Evolutionary conservation across 2,113 vertebrate species (phyloP).

Genomic region (Gorsachius goisagi): DNA sequence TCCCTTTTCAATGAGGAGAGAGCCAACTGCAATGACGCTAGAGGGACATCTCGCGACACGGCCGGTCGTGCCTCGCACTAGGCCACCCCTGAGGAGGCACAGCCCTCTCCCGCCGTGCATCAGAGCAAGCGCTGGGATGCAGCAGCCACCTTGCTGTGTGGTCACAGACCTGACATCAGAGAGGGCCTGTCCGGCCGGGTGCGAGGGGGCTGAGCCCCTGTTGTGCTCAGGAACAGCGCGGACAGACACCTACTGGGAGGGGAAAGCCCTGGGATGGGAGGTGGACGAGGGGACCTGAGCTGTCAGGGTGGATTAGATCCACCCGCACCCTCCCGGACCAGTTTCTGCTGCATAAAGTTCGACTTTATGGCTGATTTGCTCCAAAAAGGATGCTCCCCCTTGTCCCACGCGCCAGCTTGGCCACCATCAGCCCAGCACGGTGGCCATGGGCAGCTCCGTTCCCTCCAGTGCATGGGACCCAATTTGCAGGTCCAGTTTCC

Average conservation of each 20-base stretch:
- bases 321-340: background rate
- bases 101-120: background rate
- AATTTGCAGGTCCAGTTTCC: background rate
- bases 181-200: background rate
- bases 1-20: background rate
- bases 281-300: background rate
- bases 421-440: background rate
- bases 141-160: background rate
- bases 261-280: background rate
- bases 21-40: background rate
- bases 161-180: background rate
- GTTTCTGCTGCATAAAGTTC: background rate
- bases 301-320: background rate
- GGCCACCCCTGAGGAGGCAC: background rate
- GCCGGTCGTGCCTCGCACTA: accelerated
- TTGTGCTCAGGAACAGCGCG: background rate
- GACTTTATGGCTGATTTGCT: background rate
- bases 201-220: background rate
- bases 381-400: background rate
- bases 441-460: background rate
- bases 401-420: background rate
- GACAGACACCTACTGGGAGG: background rate
- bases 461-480: background rate
- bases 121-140: background rate
- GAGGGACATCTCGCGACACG: background rate